These are phyloP conservation scores for Leptothorax acervorum DNA, from an alignment of 2,888 invertebrate genomes.

Conservation along the genomic window DNA sequence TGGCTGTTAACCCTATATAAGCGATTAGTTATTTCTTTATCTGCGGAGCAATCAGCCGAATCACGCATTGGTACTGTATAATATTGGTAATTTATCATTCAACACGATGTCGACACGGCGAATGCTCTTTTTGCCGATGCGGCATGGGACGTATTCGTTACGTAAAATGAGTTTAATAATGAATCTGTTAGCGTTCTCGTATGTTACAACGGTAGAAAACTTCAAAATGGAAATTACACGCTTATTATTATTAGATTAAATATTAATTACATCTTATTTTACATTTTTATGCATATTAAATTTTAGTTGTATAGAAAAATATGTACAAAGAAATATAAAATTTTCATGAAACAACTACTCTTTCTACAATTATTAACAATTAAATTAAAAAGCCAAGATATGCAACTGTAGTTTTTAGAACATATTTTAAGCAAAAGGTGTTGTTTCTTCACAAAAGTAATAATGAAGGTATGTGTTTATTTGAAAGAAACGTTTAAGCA, in stretches of 20 bases:
- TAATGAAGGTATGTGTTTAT: background rate
- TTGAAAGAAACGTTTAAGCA: background rate
- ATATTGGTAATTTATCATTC: conserved; percentile 41
- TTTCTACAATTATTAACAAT: background rate
- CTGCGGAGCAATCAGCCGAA: conserved; percentile 27
- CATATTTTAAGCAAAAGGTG: no score
- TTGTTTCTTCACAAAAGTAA: background rate
- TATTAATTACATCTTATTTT: background rate
- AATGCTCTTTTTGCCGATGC: conserved; percentile 21
- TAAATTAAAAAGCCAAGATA: background rate
- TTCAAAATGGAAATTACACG: background rate
- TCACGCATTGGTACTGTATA: conserved; percentile 25
- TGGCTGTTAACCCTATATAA: conserved; percentile 40
- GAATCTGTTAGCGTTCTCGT: background rate
- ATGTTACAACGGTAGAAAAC: background rate
- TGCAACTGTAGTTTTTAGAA: background rate
- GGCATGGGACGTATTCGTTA: background rate
- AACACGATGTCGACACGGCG: background rate
- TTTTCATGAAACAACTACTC: background rate
- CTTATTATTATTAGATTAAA: background rate
- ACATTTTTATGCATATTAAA: background rate
- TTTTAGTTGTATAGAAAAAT: background rate
- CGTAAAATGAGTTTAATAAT: conserved; percentile 33
- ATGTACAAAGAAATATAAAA: background rate
- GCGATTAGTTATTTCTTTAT: conserved; percentile 39